Evolutionary conservation across 2,888 invertebrate genomes (phyloP).

Genomic region (Silvanus unidentatus): DNA sequence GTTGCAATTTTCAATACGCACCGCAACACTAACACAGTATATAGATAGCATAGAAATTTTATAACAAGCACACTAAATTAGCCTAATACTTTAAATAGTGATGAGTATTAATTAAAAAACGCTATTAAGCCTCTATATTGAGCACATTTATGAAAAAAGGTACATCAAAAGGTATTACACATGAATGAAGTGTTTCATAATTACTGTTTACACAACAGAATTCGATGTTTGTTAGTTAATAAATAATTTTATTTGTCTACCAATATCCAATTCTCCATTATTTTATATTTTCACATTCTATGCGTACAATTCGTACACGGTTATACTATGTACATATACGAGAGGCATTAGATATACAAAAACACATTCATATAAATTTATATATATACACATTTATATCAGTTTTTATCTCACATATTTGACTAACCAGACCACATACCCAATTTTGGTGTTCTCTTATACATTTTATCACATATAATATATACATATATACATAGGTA

Average conservation of each 20-base stretch:
- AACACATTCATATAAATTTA: no score
- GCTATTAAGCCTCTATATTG: not conserved
- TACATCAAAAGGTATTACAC: constrained; percentile 26
- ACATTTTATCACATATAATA: not conserved
- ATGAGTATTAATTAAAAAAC: not conserved
- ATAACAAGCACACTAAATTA: no score
- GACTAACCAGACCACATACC: no score
- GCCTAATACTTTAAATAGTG: constrained; percentile 1
- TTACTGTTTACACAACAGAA: constrained; percentile 25
- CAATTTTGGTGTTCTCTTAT: not conserved
- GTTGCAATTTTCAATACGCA: no score
- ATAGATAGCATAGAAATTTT: no score
- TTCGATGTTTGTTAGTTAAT: constrained; percentile 26
- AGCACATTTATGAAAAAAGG: constrained; percentile 12
- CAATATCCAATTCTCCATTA: constrained; percentile 24
- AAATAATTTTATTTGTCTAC: constrained; percentile 26
- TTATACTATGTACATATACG: no score
- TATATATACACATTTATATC: no score
- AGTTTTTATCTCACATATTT: no score
- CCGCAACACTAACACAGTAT: no score
- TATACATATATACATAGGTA: no score
- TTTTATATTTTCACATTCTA: constrained; percentile 15
- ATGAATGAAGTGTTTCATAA: constrained; percentile 24
- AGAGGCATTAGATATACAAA: no score
- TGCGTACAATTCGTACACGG: constrained; percentile 1